A percentile compares a stretch with the other conserved stretches of the same genome.
phyloP scores from a whole-genome alignment of 2,113 vertebrate species.

The Condylura cristata region DNA sequence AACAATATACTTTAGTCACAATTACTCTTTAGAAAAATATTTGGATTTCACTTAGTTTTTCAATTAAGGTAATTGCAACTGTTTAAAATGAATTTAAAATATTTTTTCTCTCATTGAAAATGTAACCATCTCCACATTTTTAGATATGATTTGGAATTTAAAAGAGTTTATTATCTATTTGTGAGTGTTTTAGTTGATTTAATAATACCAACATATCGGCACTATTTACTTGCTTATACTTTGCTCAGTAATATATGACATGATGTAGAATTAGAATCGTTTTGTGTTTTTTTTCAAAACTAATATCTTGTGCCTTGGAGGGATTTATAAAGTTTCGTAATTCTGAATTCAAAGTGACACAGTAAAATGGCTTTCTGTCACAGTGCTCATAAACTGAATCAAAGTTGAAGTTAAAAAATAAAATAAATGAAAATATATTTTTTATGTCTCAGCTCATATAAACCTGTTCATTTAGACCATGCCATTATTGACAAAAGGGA shows the following conservation, averaged over 20 bases:
- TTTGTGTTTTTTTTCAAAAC: background rate
- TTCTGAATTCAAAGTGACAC: constrained; percentile 42
- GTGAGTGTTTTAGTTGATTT: background rate
- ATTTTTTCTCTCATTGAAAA: background rate
- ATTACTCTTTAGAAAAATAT: background rate
- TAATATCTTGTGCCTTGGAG: background rate
- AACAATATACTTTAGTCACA: background rate
- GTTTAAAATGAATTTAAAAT: background rate
- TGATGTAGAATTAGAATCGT: background rate
- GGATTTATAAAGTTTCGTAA: constrained; percentile 42
- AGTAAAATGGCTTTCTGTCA: background rate
- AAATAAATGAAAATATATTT: constrained; percentile 36
- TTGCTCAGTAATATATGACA: background rate
- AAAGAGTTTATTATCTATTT: background rate
- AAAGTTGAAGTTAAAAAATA: constrained; percentile 3
- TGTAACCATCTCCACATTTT: background rate
- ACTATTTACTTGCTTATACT: background rate
- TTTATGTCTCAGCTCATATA: background rate
- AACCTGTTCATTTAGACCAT: background rate
- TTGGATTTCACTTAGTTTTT: background rate
- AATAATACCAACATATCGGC: background rate
- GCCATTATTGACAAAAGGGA: background rate
- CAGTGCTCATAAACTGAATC: constrained; percentile 37
- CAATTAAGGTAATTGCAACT: background rate
- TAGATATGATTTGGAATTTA: background rate